Conservation (phyloP, 2,797 vertebrate genomes). For the Rhadinocentrus ornatus region DNA sequence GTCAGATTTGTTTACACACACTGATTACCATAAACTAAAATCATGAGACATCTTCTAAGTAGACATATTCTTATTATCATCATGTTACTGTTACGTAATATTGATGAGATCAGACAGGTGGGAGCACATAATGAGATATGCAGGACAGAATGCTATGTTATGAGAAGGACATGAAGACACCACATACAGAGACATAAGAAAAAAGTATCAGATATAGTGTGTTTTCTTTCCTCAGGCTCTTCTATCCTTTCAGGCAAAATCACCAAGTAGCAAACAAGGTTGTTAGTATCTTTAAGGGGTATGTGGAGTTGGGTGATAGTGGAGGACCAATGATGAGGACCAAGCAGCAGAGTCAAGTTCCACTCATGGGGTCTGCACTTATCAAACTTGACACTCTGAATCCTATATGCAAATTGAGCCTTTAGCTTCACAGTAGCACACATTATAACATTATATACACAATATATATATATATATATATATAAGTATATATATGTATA, state of each 20-base stretch:
- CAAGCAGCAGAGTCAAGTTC: not conserved
- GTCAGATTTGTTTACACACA: not conserved
- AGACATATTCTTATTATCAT: conserved; percentile 3
- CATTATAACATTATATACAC: too few relatives aligned
- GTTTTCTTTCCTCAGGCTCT: conserved; percentile 4
- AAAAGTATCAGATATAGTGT: not conserved
- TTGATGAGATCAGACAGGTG: conserved; percentile 24
- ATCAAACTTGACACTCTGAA: not conserved
- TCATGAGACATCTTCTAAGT: conserved; percentile 9
- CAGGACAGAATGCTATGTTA: conserved; percentile 15
- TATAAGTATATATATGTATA: too few relatives aligned
- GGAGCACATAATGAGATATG: not conserved
- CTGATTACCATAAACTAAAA: conserved; percentile 5
- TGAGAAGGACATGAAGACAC: not conserved
- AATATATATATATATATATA: too few relatives aligned
- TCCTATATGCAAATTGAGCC: not conserved
- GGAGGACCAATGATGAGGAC: not conserved
- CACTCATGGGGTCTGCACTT: not conserved
- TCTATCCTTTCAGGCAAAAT: conserved; percentile 48
- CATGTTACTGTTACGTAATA: conserved; percentile 9
- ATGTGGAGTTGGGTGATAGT: not conserved
- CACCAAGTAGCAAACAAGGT: conserved; percentile 62
- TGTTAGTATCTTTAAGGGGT: conserved; percentile 60
- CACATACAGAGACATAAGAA: not conserved
- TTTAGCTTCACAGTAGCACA: not conserved